Base-by-base conservation (phyloP, 1,140 invertebrate species). In the Sitophilus oryzae region DNA sequence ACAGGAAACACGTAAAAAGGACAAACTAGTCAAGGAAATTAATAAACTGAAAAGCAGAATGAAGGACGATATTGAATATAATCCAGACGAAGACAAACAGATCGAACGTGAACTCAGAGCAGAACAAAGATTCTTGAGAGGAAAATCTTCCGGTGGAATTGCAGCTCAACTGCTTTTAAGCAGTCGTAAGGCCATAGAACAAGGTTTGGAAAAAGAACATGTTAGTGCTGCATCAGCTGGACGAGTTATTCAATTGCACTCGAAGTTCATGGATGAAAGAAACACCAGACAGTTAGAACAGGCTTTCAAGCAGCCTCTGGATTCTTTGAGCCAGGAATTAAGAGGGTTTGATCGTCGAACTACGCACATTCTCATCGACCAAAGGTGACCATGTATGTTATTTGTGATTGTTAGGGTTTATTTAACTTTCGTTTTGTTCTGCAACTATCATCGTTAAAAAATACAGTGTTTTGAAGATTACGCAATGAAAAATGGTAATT, bases 61-160 rank as follows among this genome's bases (percentile, higher is more conserved):
- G 64, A 56, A 56, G 11, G 68, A 66, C 20, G 66, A 65, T 22
- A 62, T 65, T 38, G 46, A 66, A 9, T 65, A 67, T 38, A 55
- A 69, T 51, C 62, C 63, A 1, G 56, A 60, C 15, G 37, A 59
- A 14, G 63, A 68, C 25, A 61, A 56, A 20, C 46, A 64, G 34
- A 51, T 66, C 16, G 61, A 58, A 34, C 48, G 58, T 1, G 69
- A 70, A 1, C 67, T 81, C 18, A 76, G 72, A 60, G 78, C 69
- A 63, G 75, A 74, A 59, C 76, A 62, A 63, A 71, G 72, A 64
- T 74, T 69, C 57, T 70, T 87, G 18, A 76, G 78, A 53, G 85
- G 84, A 37, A 86, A 84, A 74, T 88, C 86, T 2, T 85, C 85
- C 8, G 82, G 77, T 63, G 78, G 78, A 21, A 88, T 88, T 59